phyloP scores from a whole-genome alignment of 2,797 vertebrate genomes.

The Spizella passerina region DNA sequence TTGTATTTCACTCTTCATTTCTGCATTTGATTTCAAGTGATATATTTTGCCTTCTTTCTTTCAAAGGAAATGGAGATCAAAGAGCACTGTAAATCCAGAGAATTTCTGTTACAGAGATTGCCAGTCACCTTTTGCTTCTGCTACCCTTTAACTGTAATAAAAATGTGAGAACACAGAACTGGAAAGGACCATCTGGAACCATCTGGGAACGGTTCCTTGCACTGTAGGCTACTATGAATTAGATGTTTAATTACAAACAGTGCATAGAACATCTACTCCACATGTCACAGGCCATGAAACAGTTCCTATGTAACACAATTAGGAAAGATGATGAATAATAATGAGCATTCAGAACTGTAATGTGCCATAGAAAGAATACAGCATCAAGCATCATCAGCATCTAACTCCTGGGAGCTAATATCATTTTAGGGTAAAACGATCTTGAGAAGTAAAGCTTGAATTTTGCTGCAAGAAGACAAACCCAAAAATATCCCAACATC shows the following conservation, averaged over 20 bases:
- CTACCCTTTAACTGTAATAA: slow-evolving; percentile 14
- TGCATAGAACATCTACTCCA: slow-evolving; percentile 46
- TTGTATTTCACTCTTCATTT: neutral
- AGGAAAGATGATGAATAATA: slow-evolving; percentile 18
- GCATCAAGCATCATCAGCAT: neutral
- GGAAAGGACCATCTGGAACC: slow-evolving; percentile 67
- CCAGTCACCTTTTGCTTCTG: slow-evolving; percentile 39
- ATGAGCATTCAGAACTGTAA: neutral
- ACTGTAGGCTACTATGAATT: slow-evolving; percentile 58
- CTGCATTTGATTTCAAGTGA: neutral
- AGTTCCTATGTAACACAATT: slow-evolving; percentile 5
- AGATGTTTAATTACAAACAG: slow-evolving; percentile 58
- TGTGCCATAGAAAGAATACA: neutral
- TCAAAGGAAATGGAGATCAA: neutral
- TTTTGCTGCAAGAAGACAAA: neutral
- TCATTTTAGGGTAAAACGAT: neutral
- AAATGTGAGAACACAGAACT: slow-evolving; percentile 51
- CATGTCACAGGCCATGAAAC: slow-evolving; percentile 46
- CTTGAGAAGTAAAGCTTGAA: neutral
- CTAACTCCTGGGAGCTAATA: neutral
- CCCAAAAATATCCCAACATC: neutral
- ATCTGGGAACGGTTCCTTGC: slow-evolving; percentile 42
- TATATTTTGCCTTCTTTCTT: neutral
- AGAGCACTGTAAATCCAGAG: neutral
- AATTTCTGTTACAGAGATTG: neutral